phyloP scores from a whole-genome alignment of 2,113 vertebrate species.

The human region GRCh38 chr5:27352001-27352500 shows the following conservation, averaged over 20 bases:
- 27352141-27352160: background rate
- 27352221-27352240: background rate
- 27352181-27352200: background rate
- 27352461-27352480: background rate
- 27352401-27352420: background rate
- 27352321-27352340: background rate
- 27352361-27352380: background rate
- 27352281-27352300: background rate
- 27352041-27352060: background rate
- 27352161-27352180: constrained; percentile 10
- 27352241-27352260: background rate
- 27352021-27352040: background rate
- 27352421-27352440: background rate
- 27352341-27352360: background rate
- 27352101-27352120: background rate
- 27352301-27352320: background rate
- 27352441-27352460: background rate
- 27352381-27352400: no score
- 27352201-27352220: background rate
- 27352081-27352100: background rate
- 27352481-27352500: background rate
- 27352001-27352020: background rate
- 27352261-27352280: background rate
- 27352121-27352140: background rate
- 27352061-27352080: background rate